phyloP scores from a whole-genome alignment of 2,113 vertebrate genomes.

The Elachura formosa region DNA sequence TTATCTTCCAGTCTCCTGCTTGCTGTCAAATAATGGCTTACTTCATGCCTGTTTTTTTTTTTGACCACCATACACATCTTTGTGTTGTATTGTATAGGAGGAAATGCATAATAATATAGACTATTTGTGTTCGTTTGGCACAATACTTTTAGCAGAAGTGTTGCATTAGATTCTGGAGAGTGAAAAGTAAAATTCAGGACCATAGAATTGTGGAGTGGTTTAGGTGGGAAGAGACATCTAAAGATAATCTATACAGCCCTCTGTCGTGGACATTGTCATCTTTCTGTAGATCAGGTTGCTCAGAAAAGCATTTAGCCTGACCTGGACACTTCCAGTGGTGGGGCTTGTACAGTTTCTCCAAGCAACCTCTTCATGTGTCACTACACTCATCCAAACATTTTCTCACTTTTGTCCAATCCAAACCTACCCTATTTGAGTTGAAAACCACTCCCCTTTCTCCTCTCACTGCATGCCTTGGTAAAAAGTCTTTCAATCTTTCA shows the following conservation, averaged over 20 bases:
- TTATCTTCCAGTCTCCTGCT: background rate
- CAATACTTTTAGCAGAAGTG: background rate
- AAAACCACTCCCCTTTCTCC: background rate
- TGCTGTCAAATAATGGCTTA: background rate
- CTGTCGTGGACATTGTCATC: background rate
- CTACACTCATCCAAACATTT: background rate
- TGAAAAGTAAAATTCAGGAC: background rate
- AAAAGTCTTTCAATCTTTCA: background rate
- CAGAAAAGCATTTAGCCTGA: background rate
- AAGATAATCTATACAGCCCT: background rate
- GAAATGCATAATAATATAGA: background rate
- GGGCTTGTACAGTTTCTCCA: background rate
- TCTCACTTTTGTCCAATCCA: background rate
- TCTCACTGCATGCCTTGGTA: background rate
- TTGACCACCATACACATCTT: fast-evolving
- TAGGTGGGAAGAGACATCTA: background rate
- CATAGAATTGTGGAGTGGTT: background rate
- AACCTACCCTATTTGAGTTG: background rate
- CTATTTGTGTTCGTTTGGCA: background rate
- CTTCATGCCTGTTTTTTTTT: background rate
- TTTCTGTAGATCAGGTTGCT: background rate
- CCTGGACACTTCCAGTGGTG: background rate
- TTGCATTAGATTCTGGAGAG: background rate
- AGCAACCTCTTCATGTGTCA: background rate
- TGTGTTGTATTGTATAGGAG: background rate